Evolutionary conservation across 2,797 vertebrate species (phyloP).

Genomic region (Arvicola amphibius): DNA sequence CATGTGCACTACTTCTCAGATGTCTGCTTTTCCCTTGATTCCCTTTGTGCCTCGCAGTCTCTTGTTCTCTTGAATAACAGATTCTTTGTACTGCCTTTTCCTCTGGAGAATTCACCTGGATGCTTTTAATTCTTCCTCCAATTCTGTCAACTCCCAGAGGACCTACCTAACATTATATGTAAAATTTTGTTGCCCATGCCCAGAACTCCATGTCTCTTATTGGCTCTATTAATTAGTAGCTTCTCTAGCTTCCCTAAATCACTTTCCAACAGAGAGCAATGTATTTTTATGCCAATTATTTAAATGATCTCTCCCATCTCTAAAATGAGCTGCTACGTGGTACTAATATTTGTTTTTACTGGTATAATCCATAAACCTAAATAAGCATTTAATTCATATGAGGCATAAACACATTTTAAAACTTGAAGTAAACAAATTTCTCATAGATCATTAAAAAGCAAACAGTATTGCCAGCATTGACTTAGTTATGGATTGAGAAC

Average conservation of each 20-base stretch:
- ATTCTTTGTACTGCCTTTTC: neutral
- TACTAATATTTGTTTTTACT: neutral
- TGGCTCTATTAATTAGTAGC: neutral
- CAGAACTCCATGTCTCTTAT: neutral
- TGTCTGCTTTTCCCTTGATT: neutral
- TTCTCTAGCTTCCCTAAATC: neutral
- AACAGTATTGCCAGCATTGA: neutral
- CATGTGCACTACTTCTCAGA: neutral
- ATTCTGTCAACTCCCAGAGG: neutral
- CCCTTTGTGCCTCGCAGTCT: neutral
- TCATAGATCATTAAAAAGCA: neutral
- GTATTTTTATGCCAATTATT: neutral
- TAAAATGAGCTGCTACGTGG: neutral
- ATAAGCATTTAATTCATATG: neutral
- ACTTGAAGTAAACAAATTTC: constrained; percentile 11
- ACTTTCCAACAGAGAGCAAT: neutral
- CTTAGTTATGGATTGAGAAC: neutral
- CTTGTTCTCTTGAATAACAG: neutral
- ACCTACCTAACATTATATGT: neutral
- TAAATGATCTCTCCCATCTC: neutral
- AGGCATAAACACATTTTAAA: neutral
- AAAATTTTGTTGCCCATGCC: neutral
- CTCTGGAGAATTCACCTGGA: neutral
- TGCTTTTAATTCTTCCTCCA: neutral
- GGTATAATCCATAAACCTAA: neutral